A percentile compares a stretch with the other conserved stretches of the same genome.
These are phyloP conservation scores for Nomada flava DNA, from an alignment of 2,888 invertebrate species.

Conservation along the genomic window DNA sequence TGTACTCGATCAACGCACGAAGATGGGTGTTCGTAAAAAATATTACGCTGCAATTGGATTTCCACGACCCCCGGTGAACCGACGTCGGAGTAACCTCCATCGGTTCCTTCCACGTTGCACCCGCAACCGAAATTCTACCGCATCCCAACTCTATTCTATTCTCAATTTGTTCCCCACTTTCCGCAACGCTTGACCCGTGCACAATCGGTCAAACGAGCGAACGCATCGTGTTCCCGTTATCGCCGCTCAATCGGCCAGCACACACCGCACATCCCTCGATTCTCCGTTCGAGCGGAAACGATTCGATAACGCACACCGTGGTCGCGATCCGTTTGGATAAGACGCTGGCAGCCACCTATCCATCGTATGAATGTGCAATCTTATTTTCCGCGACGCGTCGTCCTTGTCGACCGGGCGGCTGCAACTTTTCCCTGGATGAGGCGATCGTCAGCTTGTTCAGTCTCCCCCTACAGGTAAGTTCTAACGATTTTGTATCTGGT, in stretches of 20 bases:
- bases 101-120: background rate
- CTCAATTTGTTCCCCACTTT: conserved; percentile 12
- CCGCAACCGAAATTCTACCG: background rate
- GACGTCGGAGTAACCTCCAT: background rate
- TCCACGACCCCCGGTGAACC: background rate
- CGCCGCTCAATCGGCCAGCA: conserved; percentile 14
- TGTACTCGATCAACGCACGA: background rate
- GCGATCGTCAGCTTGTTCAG: conserved; percentile 48
- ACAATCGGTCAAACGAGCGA: conserved; percentile 9
- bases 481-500: background rate
- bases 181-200: background rate
- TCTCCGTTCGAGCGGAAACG: conserved; percentile 39
- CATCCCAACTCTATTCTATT: background rate
- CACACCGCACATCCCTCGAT: conserved; percentile 9
- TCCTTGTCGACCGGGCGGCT: background rate
- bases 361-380: conserved; percentile 63
- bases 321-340: conserved; percentile 31
- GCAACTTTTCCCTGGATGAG: too few species aligned
- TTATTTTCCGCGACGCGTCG: conserved; percentile 35
- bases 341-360: conserved; percentile 10
- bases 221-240: background rate
- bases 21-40: conserved; percentile 10
- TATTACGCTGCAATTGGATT: conserved; percentile 1
- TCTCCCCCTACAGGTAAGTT: conserved; percentile 7
- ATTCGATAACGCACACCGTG: conserved; percentile 43